Evolutionary conservation across 2,797 vertebrate genomes (phyloP), one percentile per base, ranked within the genome.

Genomic region (Pygocentrus nattereri): DNA sequence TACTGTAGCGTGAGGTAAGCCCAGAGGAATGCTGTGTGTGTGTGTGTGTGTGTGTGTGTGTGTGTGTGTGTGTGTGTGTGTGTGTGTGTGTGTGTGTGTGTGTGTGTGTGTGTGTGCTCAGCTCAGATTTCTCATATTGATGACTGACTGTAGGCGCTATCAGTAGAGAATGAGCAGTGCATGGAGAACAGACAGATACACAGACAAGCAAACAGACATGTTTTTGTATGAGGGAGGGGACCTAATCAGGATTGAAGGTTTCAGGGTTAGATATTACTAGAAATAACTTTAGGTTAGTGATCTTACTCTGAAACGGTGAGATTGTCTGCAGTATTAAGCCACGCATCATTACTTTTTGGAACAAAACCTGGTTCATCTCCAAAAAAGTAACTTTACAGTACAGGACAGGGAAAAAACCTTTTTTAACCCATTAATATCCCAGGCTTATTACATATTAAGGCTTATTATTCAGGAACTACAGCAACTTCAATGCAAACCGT

Each of bases 61-160:
- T 68, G 64, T 78, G 76, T 78, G 41, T 79, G 68, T 34, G 54
- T n/a, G 30, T 25, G 19, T 44, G 41, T 44, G 10, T 44, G 8
- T 12, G n/a, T n/a, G n/a, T n/a, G n/a, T n/a, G n/a, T n/a, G n/a
- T n/a, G n/a, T n/a, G n/a, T n/a, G n/a, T 47, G 44, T 47, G n/a
- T n/a, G n/a, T n/a, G n/a, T n/a, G n/a, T n/a, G n/a, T n/a, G n/a
- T n/a, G n/a, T n/a, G n/a, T 47, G 44, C 5, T 50, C 77, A 75
- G 70, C 64, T 86, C 83, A 84, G 74, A 78, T 86, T 84, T 82
- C 85, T 59, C 52, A 64, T 73, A 75, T 78, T 80, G 70, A 80
- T 59, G 56, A 75, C 76, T 67, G 78, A 72, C 52, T 18, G 15
- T 44, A 54, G 64, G 59, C 47, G 23, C 61, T 67, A 76, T 65